Base-by-base conservation (phyloP, 2,888 invertebrate species). In the Automeris io region DNA sequence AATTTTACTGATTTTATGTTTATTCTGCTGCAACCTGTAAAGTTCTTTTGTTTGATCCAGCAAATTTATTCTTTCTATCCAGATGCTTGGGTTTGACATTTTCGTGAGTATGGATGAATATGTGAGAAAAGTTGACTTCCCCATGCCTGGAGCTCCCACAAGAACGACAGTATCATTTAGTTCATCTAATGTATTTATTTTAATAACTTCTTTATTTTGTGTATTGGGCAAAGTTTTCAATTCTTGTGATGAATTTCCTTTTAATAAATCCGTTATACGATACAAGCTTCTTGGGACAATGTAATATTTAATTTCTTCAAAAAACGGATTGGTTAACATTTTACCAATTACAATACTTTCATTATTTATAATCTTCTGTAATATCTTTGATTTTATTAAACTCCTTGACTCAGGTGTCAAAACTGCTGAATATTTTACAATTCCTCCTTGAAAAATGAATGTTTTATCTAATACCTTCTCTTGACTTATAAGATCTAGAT, bases 51-150 rank as follows among this genome's bases (percentile, higher is more conserved):
- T 37, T 3, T 44, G 31, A 5, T 44, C 34, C 1, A 41, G 12
- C 12, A 49, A 36, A 23, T 49, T 37, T 1, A 49, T 40, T 18
- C 46, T 23, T 5, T 42, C 34, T 33, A 49, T 44, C 49, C 54
- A 54, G 21, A 43, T n/a, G 1, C 18, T 26, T 2, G 41, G 45
- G 13, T 47, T 19, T 0, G 8, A 5, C 19, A 39, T 34, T 32
- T 47, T 51, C 0, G 54, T 46, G 31, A 41, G 39, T 3, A 46
- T 12, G 3, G 49, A 41, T n/a, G 51, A 23, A 12, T 54, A 44
- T 2, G 48, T 51, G 1, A 54, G 41, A 6, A 54, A 16, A 19
- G 43, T 51, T 9, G 54, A 49, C 12, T 54, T 54, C 1, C 54
- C 54, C 54, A 54, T 54, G 0, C 51, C 54, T 0, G 51, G 49